Evolutionary conservation across 2,888 invertebrate species (phyloP).

Genomic region (Patella depressa): DNA sequence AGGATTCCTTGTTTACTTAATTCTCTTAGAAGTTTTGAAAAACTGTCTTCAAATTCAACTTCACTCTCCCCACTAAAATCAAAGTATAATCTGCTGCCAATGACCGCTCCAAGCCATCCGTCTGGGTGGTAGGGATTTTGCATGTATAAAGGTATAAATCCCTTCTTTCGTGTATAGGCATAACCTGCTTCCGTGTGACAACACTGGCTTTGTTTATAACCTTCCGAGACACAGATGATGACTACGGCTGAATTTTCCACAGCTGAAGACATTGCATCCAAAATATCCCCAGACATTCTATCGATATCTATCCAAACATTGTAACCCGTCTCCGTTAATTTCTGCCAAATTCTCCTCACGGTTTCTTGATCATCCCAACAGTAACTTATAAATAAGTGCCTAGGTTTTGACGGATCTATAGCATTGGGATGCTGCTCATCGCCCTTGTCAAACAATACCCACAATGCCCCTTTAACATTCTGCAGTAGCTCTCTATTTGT

Average conservation of each 20-base stretch:
- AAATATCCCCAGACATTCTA: background rate
- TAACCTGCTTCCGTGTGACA: background rate
- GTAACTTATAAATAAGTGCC: constrained; percentile 63
- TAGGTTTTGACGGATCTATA: background rate
- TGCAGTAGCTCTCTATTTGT: constrained; percentile 41
- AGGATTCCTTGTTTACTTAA: background rate
- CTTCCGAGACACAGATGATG: background rate
- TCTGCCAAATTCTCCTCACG: constrained; percentile 52
- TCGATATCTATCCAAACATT: constrained; percentile 8
- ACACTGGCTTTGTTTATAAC: constrained; percentile 2
- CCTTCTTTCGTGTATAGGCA: background rate
- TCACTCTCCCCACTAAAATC: background rate
- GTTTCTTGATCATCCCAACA: constrained; percentile 59
- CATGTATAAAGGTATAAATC: background rate
- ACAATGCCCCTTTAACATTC: constrained; percentile 56
- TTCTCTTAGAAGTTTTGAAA: background rate
- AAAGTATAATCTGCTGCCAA: background rate
- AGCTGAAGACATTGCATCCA: background rate
- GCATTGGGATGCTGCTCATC: constrained; percentile 48
- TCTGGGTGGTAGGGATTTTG: background rate
- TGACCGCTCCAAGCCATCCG: background rate
- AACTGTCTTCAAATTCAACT: background rate
- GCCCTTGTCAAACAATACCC: constrained; percentile 52
- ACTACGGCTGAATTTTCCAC: background rate
- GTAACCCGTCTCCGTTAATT: constrained; percentile 40